These are phyloP conservation scores for Holothuria scabra DNA, from an alignment of 53 echinoderm and acorn worm species.

Conservation along the genomic window DNA sequence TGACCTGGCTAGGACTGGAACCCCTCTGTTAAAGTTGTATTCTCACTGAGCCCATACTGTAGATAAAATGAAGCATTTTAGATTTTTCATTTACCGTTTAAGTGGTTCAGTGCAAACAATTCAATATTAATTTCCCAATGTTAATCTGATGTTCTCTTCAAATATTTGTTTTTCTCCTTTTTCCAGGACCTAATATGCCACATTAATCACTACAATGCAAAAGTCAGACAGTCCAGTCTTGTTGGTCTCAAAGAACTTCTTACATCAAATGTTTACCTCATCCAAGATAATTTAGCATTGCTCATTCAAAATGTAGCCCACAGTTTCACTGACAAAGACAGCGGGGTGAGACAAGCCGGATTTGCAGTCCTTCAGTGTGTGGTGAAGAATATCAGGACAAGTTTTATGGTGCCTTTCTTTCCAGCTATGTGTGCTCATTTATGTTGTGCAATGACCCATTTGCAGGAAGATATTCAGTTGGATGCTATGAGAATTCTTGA, in stretches of 20 bases:
- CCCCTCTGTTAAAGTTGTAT: no score
- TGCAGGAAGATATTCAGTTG: conserved; percentile 81
- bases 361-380: conserved; percentile 67
- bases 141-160: not conserved
- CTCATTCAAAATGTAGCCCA: conserved; percentile 72
- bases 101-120: no score
- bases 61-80: no score
- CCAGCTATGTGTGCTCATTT: conserved; percentile 78
- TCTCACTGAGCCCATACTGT: no score
- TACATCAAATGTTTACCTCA: conserved; percentile 58
- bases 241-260: conserved; percentile 77
- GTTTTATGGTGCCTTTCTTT: conserved; percentile 85
- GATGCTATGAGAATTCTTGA: conserved; percentile 82
- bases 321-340: conserved; percentile 75
- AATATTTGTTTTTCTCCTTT: not conserved
- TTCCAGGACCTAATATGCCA: conserved; percentile 85
- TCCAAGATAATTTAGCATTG: conserved; percentile 68
- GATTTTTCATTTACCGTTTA: no score
- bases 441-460: conserved; percentile 96
- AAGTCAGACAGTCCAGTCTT: conserved; percentile 65
- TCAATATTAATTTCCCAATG: no score
- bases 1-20: no score
- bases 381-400: conserved; percentile 50
- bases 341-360: conserved; percentile 70
- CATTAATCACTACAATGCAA: conserved; percentile 87